Evolutionary conservation across 2,888 invertebrate species (phyloP).

Genomic region (Drosophila kambysellisi): DNA sequence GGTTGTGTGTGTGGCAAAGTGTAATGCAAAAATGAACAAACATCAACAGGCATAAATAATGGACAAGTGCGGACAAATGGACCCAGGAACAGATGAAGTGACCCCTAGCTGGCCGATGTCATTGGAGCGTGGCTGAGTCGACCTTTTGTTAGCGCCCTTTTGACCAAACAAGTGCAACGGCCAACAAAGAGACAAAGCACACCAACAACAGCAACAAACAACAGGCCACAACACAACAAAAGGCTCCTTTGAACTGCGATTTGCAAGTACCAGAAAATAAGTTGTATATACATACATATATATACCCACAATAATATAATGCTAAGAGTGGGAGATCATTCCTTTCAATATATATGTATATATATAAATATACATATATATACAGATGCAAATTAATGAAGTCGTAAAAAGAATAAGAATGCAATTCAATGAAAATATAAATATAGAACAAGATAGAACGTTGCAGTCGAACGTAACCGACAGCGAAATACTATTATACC

Average conservation of each 20-base stretch:
- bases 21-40: slow-evolving; percentile 65
- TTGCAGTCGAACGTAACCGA: too few relatives aligned
- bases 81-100: background rate
- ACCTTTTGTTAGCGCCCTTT: slow-evolving; percentile 72
- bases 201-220: slow-evolving; percentile 11
- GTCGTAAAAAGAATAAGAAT: background rate
- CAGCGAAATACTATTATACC: too few relatives aligned
- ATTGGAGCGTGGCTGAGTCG: slow-evolving; percentile 37
- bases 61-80: slow-evolving; percentile 27
- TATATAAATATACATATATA: background rate
- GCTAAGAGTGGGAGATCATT: background rate
- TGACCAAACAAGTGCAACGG: slow-evolving; percentile 71
- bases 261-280: slow-evolving; percentile 35
- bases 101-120: slow-evolving; percentile 18
- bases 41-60: slow-evolving; percentile 69
- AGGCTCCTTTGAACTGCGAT: slow-evolving; percentile 65
- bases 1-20: slow-evolving; percentile 32
- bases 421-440: too few relatives aligned
- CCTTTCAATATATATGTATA: background rate
- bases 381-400: background rate
- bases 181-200: slow-evolving; percentile 65
- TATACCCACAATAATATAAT: background rate
- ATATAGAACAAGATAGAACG: too few relatives aligned
- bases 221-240: slow-evolving; percentile 53
- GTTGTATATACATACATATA: background rate